phyloP scores from a whole-genome alignment of 2,888 invertebrate species.

The Argyresthia goedartella region DNA sequence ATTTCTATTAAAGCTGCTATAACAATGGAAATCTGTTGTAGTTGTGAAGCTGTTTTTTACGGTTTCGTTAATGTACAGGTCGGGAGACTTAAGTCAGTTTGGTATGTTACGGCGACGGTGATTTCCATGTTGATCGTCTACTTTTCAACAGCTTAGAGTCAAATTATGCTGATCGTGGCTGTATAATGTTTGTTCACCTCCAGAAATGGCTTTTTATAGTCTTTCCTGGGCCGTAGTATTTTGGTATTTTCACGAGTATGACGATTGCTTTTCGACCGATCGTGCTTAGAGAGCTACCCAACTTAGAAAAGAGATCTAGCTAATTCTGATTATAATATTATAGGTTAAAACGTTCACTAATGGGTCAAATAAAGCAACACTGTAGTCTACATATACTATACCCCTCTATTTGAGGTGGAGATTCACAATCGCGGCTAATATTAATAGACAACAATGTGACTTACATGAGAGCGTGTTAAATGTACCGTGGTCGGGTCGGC shows the following conservation, averaged over 20 bases:
- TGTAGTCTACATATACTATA: constrained; percentile 28
- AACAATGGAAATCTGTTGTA: neutral
- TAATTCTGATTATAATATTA: too few species aligned
- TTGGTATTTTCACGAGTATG: too few species aligned
- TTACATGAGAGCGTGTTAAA: neutral
- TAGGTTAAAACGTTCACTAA: constrained; percentile 5
- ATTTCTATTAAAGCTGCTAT: neutral
- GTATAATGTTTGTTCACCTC: too few species aligned
- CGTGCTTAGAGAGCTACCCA: too few species aligned
- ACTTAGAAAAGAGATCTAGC: too few species aligned
- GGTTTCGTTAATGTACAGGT: neutral
- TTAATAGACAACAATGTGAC: constrained; percentile 58
- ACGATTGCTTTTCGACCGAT: too few species aligned
- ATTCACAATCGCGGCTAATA: constrained; percentile 45
- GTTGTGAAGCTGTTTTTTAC: neutral
- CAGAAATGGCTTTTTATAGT: too few species aligned
- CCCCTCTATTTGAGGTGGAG: constrained; percentile 6
- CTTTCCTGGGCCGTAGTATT: too few species aligned
- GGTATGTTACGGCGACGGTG: too few species aligned
- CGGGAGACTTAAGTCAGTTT: neutral
- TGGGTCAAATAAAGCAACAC: constrained; percentile 35
- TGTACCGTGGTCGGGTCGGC: neutral
- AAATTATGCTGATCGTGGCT: too few species aligned
- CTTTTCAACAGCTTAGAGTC: too few species aligned
- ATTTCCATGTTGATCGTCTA: too few species aligned